These are phyloP conservation scores for Laodelphax striatellus DNA, from an alignment of 1,140 invertebrate genomes.

Conservation along the genomic window DNA sequence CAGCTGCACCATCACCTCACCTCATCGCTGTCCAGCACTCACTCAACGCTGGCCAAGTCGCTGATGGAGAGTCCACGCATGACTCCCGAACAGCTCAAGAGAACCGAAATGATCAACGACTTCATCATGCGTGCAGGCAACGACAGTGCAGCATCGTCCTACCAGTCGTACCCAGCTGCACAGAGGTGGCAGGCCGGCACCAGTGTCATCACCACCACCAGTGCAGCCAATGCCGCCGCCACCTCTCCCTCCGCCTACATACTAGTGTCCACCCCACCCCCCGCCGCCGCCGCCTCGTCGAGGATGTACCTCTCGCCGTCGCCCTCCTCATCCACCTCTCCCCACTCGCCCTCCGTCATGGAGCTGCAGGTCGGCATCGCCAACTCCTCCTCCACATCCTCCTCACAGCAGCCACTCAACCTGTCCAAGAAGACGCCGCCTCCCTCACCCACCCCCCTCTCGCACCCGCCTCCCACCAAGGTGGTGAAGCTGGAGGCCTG, in stretches of 20 bases:
- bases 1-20: slow-evolving; percentile 37
- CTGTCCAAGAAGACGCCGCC: slow-evolving; percentile 79
- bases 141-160: slow-evolving; percentile 24
- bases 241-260: slow-evolving; percentile 21
- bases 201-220: slow-evolving; percentile 26
- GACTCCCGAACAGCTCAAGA: slow-evolving; percentile 78
- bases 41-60: slow-evolving; percentile 75
- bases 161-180: slow-evolving; percentile 14
- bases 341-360: slow-evolving; percentile 37
- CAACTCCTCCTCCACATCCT: slow-evolving; percentile 15
- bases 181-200: slow-evolving; percentile 13
- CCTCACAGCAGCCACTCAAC: slow-evolving; percentile 52
- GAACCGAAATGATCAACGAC: slow-evolving; percentile 78
- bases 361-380: slow-evolving; percentile 73
- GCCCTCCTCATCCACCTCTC: slow-evolving; percentile 38
- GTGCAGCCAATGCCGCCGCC: slow-evolving; percentile 17
- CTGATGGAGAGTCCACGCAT: slow-evolving; percentile 78
- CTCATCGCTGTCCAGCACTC: slow-evolving; percentile 60
- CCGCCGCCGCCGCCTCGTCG: slow-evolving; percentile 1
- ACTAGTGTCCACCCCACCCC: slow-evolving; percentile 19
- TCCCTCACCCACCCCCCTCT: slow-evolving; percentile 49
- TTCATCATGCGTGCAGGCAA: slow-evolving; percentile 68
- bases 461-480: slow-evolving; percentile 33
- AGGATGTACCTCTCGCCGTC: slow-evolving; percentile 13
- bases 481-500: slow-evolving; percentile 45